Conservation (phyloP, 2,797 vertebrate species). For the Catostomus latipinnis region DNA sequence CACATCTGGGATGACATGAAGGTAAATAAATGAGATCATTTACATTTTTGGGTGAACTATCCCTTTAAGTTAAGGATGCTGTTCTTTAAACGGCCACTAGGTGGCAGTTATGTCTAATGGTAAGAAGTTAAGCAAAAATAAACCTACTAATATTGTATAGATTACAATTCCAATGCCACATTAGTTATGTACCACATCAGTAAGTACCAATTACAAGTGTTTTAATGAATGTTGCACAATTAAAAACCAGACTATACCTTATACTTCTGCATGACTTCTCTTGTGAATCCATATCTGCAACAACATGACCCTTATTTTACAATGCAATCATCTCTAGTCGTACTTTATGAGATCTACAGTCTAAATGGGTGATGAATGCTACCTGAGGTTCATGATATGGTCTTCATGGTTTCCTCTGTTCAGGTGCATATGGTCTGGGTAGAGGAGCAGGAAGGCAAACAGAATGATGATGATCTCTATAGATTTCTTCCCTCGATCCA, state of each 20-base stretch:
- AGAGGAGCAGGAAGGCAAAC: slow-evolving; percentile 90
- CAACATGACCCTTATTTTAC: not conserved
- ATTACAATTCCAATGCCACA: too few relatives aligned
- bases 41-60: too few relatives aligned
- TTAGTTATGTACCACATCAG: too few relatives aligned
- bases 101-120: slow-evolving; percentile 15
- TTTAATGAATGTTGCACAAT: too few relatives aligned
- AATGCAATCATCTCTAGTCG: not conserved
- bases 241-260: slow-evolving; percentile 79
- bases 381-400: slow-evolving; percentile 89
- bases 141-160: too few relatives aligned
- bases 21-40: too few relatives aligned
- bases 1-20: too few relatives aligned
- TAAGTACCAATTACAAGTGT: too few relatives aligned
- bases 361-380: slow-evolving; percentile 4
- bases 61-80: not conserved
- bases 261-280: slow-evolving; percentile 93
- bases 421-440: slow-evolving; percentile 90
- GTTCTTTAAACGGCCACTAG: slow-evolving; percentile 25
- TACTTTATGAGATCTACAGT: not conserved
- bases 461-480: slow-evolving; percentile 90
- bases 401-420: slow-evolving; percentile 99
- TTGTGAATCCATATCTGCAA: slow-evolving; percentile 96
- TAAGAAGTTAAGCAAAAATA: not conserved
- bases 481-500: slow-evolving; percentile 94